Base-by-base conservation (phyloP, 2,888 invertebrate genomes). In the Microplitis manilae region DNA sequence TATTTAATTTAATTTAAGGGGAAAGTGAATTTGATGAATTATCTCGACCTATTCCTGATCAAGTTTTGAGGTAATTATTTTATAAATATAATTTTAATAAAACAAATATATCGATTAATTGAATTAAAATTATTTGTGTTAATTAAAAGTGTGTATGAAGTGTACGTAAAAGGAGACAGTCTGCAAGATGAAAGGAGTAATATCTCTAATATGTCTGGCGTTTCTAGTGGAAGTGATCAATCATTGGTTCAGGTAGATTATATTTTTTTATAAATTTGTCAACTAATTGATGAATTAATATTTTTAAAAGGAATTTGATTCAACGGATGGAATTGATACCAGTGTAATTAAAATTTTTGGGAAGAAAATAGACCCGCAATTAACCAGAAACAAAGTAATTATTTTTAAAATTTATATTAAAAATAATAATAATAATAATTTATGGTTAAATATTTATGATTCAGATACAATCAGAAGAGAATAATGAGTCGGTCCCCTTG, bases 151-250 rank as follows among this genome's bases (percentile, higher is more conserved):
- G 86, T 88, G 68, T 88, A 88, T 78, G 88, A 88, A 81, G 88
- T 88, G 15, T 88, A 87, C 77, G 87, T 88, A 70, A 88, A 88
- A 77, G 88, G 87, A 64, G 88, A 87, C 68, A 80, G 50, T 7
- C 65, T 38, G 30, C 77, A 73, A 70, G 83, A 84, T 30, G 80
- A 80, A 20, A 81, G 80, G 68, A 81, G 79, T 73, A 83, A 84
- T 65, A 76, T 81, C 59, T 79, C 81, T 15, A 73, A 78, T 5
- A 59, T 71, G 74, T 71, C 73, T 39, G 65, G 60, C 59, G 50
- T 41, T 40, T 30, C 73, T n/a, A 41, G 50, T 38, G 64, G 30
- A n/a, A 39, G 50, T n/a, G 60, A 72, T 41, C 72, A 73, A 61
- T 38, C 61, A 6, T 61, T 59, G n/a, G 71, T 65, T 65, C 65